These are phyloP conservation scores for Nibea coibor DNA, from an alignment of 2,113 vertebrate genomes.

Conservation along the genomic window DNA sequence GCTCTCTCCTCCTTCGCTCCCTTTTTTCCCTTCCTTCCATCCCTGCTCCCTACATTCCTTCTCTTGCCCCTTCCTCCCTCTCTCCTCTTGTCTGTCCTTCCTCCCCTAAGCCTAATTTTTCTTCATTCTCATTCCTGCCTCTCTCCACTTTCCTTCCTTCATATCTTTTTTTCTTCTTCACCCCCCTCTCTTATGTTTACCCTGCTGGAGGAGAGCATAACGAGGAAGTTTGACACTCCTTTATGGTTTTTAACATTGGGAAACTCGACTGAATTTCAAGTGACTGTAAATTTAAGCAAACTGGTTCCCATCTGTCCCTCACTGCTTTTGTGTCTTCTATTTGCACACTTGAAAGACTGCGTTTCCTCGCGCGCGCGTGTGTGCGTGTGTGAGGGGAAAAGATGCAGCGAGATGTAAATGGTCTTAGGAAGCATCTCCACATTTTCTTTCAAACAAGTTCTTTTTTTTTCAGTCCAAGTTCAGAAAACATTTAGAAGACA, in stretches of 20 bases:
- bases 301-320: constrained; percentile 65
- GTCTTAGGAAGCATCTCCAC: constrained; percentile 13
- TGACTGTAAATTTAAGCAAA: constrained; percentile 64
- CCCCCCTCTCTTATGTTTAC: constrained; percentile 44
- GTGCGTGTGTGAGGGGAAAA: background rate
- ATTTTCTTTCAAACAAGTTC: constrained; percentile 34
- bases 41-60: background rate
- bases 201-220: constrained; percentile 66
- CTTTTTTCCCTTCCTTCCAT: background rate
- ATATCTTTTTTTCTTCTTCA: background rate
- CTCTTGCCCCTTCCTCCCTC: background rate
- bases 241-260: constrained; percentile 67
- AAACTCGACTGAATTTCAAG: constrained; percentile 67
- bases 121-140: background rate
- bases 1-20: background rate
- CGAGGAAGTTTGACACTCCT: constrained; percentile 71
- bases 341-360: constrained; percentile 57
- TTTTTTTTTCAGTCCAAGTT: constrained; percentile 6
- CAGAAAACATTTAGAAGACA: constrained; percentile 7
- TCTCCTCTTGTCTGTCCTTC: background rate
- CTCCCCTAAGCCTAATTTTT: constrained; percentile 6
- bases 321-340: constrained; percentile 45
- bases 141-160: constrained; percentile 12
- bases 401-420: constrained; percentile 24
- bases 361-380: background rate